These are phyloP conservation scores for Pelmatolapia mariae DNA, from an alignment of 2,113 vertebrate species.

Conservation along the genomic window DNA sequence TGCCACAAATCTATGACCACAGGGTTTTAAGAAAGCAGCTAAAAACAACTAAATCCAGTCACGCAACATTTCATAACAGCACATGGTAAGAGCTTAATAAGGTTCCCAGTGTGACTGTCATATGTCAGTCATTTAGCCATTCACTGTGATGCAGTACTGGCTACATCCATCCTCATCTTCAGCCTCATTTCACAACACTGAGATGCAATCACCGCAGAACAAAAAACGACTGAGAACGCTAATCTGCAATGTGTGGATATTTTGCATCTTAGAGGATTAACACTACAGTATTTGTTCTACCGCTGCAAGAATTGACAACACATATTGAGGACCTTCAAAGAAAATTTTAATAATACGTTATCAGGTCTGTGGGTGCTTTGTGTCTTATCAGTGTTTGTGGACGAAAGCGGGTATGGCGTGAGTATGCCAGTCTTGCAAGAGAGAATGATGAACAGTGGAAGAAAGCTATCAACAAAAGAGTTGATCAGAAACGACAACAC, in stretches of 20 bases:
- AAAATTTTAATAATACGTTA: background rate
- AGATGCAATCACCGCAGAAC: background rate
- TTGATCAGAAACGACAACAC: background rate
- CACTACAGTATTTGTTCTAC: background rate
- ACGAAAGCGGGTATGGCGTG: accelerated
- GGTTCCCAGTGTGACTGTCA: conserved; percentile 16
- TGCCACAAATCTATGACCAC: background rate
- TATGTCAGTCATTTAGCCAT: conserved; percentile 28
- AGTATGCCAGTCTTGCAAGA: background rate
- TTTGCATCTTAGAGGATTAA: background rate
- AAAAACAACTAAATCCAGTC: conserved; percentile 4
- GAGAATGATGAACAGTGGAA: background rate
- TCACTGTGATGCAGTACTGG: background rate
- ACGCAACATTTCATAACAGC: background rate
- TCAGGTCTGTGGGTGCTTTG: background rate
- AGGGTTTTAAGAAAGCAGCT: background rate
- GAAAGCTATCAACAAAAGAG: background rate
- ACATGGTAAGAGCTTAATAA: background rate
- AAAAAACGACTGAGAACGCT: background rate
- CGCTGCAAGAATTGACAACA: background rate
- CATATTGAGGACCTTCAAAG: background rate
- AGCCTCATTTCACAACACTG: background rate
- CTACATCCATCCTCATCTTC: background rate
- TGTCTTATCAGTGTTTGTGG: background rate
- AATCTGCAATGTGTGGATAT: background rate